These are phyloP conservation scores for Sitodiplosis mosellana DNA, from an alignment of 1,140 invertebrate genomes.

Conservation along the genomic window DNA sequence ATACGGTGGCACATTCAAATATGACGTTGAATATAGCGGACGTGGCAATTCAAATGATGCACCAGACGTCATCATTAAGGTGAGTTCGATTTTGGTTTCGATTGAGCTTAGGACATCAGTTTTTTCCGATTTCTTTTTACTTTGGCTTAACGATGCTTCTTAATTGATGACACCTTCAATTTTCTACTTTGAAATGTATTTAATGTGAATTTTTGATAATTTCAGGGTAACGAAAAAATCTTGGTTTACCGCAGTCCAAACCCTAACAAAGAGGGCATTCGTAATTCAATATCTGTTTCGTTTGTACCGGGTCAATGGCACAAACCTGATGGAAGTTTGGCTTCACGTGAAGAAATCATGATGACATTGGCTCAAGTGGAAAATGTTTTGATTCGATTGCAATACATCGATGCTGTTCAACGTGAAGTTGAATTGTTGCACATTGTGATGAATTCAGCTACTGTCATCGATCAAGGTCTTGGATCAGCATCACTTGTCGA, in stretches of 20 bases:
- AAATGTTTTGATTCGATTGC: conserved; percentile 58
- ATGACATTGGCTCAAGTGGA: conserved; percentile 72
- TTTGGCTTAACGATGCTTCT: too few species aligned
- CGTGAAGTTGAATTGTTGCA: conserved; percentile 51
- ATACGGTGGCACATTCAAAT: conserved; percentile 73
- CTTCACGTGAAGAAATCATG: conserved; percentile 81
- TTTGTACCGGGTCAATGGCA: conserved; percentile 63
- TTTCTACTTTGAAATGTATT: background rate
- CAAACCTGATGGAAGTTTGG: conserved; percentile 39
- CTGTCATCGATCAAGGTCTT: conserved; percentile 40
- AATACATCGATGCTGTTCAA: conserved; percentile 44
- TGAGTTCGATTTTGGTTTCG: background rate
- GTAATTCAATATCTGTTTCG: conserved; percentile 41
- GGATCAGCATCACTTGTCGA: conserved; percentile 65
- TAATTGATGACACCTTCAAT: too few species aligned
- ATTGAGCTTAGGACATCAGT: background rate
- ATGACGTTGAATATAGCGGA: conserved; percentile 48
- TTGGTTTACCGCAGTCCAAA: conserved; percentile 35
- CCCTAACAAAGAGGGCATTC: conserved; percentile 25
- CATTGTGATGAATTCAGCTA: conserved; percentile 69
- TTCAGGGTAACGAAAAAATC: conserved; percentile 42
- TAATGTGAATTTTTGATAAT: conserved; percentile 4
- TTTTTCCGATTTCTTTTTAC: too few species aligned
- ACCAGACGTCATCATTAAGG: conserved; percentile 60
- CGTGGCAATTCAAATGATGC: conserved; percentile 29